A percentile compares a stretch with the other conserved stretches of the same genome.
Evolutionary conservation across 2,797 vertebrate genomes (phyloP).

Genomic region (Eupleurogrammus muticus): DNA sequence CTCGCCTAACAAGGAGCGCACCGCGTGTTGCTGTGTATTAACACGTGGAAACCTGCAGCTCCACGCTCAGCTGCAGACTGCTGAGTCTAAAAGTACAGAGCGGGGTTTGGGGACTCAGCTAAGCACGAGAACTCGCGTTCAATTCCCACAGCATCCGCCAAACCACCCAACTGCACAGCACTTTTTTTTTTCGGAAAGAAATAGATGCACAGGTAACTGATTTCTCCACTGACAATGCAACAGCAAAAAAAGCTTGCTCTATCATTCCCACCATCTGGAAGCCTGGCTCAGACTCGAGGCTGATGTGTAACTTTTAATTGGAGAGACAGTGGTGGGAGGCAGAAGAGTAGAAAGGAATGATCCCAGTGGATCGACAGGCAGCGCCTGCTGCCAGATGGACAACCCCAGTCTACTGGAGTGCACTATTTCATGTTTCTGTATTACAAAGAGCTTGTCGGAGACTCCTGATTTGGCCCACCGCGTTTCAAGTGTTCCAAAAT

Average conservation of each 20-base stretch:
- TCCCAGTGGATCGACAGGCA: slow-evolving; percentile 73
- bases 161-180: slow-evolving; percentile 70
- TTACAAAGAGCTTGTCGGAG: slow-evolving; percentile 43
- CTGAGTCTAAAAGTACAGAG: slow-evolving; percentile 65
- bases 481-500: slow-evolving; percentile 40
- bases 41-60: slow-evolving; percentile 52
- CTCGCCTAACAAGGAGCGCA: slow-evolving; percentile 34
- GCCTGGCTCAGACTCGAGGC: slow-evolving; percentile 74
- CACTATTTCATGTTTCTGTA: slow-evolving; percentile 52
- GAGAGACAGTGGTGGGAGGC: slow-evolving; percentile 75
- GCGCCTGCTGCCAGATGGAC: slow-evolving; percentile 80
- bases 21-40: slow-evolving; percentile 23
- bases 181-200: slow-evolving; percentile 69
- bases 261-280: slow-evolving; percentile 83
- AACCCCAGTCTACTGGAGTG: slow-evolving; percentile 68
- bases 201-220: slow-evolving; percentile 75
- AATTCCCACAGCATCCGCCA: slow-evolving; percentile 74
- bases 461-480: slow-evolving; percentile 27
- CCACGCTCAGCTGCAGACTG: slow-evolving; percentile 40
- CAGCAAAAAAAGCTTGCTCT: slow-evolving; percentile 76
- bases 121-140: slow-evolving; percentile 58
- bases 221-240: slow-evolving; percentile 76
- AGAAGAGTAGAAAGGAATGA: slow-evolving; percentile 67
- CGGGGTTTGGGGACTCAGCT: slow-evolving; percentile 72
- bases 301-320: slow-evolving; percentile 85